Conservation (phyloP, 2,113 vertebrate genomes). For the Cynocephalus volans region DNA sequence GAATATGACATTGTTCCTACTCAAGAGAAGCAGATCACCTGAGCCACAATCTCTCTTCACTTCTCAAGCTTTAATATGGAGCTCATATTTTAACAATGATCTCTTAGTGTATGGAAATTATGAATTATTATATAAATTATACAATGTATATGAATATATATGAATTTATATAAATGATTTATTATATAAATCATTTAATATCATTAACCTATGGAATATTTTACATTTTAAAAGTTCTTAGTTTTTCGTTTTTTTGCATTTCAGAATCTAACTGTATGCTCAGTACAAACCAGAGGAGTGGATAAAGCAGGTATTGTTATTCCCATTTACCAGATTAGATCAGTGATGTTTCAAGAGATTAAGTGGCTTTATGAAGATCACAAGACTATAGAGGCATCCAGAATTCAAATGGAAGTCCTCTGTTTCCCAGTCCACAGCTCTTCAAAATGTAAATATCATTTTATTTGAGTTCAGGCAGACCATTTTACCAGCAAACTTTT, state of each 20-base stretch:
- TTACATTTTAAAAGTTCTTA: not conserved
- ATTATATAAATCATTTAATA: not conserved
- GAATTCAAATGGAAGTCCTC: not conserved
- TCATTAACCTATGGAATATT: slow-evolving; percentile 15
- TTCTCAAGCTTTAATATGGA: not conserved
- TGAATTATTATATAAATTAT: not conserved
- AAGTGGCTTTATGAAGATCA: not conserved
- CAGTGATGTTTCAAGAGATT: not conserved
- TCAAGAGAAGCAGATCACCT: not conserved
- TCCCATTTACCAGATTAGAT: not conserved
- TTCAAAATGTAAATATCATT: slow-evolving; percentile 3
- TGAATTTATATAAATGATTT: no score
- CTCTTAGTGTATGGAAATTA: not conserved
- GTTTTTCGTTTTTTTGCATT: not conserved
- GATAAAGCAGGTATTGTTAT: not conserved
- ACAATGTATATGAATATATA: no score
- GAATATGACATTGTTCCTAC: not conserved
- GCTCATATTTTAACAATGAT: slow-evolving; percentile 5
- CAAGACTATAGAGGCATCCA: not conserved
- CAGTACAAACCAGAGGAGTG: not conserved
- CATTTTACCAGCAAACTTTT: not conserved
- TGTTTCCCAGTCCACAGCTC: not conserved
- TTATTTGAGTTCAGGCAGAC: not conserved
- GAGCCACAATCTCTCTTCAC: not conserved
- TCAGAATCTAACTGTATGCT: not conserved